Base-by-base conservation (phyloP, 2,797 vertebrate species). In the Pogoniulus pusillus region DNA sequence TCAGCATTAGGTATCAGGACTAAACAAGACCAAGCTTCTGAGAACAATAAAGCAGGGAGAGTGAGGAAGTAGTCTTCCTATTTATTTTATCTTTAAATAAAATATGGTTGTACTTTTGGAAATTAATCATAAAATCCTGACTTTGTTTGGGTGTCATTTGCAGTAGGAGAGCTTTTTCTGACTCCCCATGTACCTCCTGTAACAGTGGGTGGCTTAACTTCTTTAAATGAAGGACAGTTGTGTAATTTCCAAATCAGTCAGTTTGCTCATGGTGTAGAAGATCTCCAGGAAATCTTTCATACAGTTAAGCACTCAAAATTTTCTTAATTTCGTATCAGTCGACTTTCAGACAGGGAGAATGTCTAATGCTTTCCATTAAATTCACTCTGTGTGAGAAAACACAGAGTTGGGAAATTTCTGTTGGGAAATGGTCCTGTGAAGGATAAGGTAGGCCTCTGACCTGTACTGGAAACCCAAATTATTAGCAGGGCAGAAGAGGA, bases 1-100 rank as follows among this genome's bases (percentile, higher is more conserved):
- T 73, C 65, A 81, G 73, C 90, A 10, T 79, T 34, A 57, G 87
- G 81, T 87, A 68, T 64, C 94, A 58, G 41, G 47, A 16, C 27
- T 29, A 74, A 84, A 81, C 79, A 94, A 90, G 95, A 87, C 96
- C 92, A 84, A 62, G 65, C 49, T 72, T 18, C 27, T 60, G 75
- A 91, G 94, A 97, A 97, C 97, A 96, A 91, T 96, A 84, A 84
- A 95, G 75, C 41, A 66, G 68, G 68, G 64, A 72, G 84, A 91
- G 85, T 43, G 91, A 96, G 95, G 97, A 97, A 96, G 97, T 89
- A 92, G 93, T 87, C 95, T 96, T 97, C 96, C 97, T 97, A 29
- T 97, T 93, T 93, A n/a, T n/a, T n/a, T n/a, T n/a, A 15, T 93
- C 57, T 77, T 90, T 81, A 43, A 49, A 72, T 76, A 88, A 96